Base-by-base conservation (phyloP, 2,113 vertebrate species). In the Perca flavescens region DNA sequence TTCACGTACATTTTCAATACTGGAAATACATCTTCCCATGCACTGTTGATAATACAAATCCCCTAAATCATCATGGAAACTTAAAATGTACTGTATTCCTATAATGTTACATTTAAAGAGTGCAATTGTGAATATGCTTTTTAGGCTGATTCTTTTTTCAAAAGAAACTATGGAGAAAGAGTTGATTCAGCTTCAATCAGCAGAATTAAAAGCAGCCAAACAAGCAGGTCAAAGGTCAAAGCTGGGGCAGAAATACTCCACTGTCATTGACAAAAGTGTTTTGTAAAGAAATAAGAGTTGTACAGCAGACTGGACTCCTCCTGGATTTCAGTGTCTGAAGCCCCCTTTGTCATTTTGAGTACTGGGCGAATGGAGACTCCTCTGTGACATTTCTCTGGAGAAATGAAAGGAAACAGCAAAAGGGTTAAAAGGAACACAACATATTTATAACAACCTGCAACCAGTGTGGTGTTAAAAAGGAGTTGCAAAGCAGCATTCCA, bases 301-400 rank as follows among this genome's bases (percentile, higher is more conserved):
- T 40, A 22, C 16, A 57, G 66, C 57, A 71, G 60, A 74, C 34
- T 5, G 22, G n/a, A 52, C 11, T 25, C 43, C 10, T 78, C 40
- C 47, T 49, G 47, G 21, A 49, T 14, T 34, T 43, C 25, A 16
- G 6, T 49, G 28, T 57, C 56, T 3, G 57, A 65, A 12, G 79
- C 19, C n/a, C 62, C 6, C 13, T 68, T n/a, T 50, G 46, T 93
- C 86, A 95, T 87, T 96, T 95, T 0, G 92, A 79, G n/a, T 87
- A 88, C 1, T 71, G 93, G 5, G 95, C 93, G 40, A 94, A 86
- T 0, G 95, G 93, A 68, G 94, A 94, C 5, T 67, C 83, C 83
- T 96, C 96, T 0, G 61, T 91, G 78, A 96, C 83, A 15, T 93
- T 93, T 40, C 85, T 87, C 96, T 97, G 74, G 19, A 84, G 78